These are phyloP conservation scores for Atopsyche davidsoni DNA, from an alignment of 1,140 invertebrate genomes.

Conservation along the genomic window DNA sequence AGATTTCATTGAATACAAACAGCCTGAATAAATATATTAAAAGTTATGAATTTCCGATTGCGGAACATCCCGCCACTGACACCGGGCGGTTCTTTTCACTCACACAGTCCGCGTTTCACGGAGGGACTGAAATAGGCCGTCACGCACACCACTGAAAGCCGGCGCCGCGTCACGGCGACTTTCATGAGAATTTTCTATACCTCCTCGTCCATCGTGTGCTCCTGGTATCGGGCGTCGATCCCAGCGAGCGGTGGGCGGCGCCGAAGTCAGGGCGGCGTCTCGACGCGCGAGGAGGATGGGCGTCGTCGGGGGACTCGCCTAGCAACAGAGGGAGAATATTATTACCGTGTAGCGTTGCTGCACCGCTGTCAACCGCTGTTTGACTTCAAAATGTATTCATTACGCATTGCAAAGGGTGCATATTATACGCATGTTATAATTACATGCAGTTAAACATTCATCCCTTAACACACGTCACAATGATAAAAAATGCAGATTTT, in stretches of 20 bases:
- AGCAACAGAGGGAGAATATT: not conserved
- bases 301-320: constrained; percentile 5
- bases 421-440: too few relatives aligned
- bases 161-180: not conserved
- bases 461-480: too few relatives aligned
- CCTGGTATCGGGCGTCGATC: constrained; percentile 26
- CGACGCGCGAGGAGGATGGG: constrained; percentile 8
- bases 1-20: too few relatives aligned
- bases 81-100: too few relatives aligned
- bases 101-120: constrained; percentile 1
- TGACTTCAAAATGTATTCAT: too few relatives aligned
- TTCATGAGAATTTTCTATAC: constrained; percentile 5
- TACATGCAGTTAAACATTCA: too few relatives aligned
- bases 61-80: too few relatives aligned
- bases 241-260: constrained; percentile 26
- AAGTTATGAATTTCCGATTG: too few relatives aligned
- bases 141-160: constrained; percentile 6
- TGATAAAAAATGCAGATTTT: too few relatives aligned
- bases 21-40: too few relatives aligned
- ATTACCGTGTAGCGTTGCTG: not conserved
- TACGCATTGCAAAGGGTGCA: too few relatives aligned
- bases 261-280: not conserved
- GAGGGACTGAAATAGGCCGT: constrained; percentile 20
- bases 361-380: constrained; percentile 3
- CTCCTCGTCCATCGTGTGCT: constrained; percentile 1